Percentiles rank a stretch among this genome's conserved stretches.
Conservation (phyloP, 2,113 vertebrate species). For the Cettia cetti region DNA sequence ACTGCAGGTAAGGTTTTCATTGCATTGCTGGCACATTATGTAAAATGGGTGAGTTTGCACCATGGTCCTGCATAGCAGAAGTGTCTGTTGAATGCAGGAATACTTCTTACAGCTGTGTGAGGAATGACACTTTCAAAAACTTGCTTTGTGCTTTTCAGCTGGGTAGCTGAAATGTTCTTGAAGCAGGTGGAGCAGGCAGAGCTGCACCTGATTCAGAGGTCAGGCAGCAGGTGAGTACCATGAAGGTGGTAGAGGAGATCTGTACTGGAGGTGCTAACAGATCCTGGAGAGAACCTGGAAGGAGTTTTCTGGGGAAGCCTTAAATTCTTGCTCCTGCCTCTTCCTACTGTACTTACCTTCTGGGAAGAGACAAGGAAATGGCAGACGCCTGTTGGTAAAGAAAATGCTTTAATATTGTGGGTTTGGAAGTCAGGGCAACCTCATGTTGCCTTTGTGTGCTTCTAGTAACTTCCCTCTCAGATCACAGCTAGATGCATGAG, state of each 20-base stretch:
- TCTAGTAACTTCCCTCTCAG: neutral
- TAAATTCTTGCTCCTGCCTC: neutral
- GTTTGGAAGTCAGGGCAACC: neutral
- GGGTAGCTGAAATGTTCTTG: neutral
- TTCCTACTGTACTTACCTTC: neutral
- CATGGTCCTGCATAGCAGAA: neutral
- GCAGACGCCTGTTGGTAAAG: rapidly evolving
- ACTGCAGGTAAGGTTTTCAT: constrained; percentile 71
- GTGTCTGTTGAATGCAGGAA: neutral
- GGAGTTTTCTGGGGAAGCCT: neutral
- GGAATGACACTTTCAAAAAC: neutral
- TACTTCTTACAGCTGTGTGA: neutral
- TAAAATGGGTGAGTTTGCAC: neutral
- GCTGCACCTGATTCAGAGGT: neutral
- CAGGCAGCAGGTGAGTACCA: neutral
- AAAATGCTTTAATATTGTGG: neutral
- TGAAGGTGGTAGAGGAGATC: neutral
- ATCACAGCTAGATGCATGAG: neutral
- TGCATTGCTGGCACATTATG: neutral
- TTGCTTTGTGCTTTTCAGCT: neutral
- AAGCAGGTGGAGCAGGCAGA: neutral
- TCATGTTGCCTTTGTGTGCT: neutral
- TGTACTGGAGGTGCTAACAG: neutral
- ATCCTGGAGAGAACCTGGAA: neutral
- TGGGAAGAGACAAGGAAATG: neutral